These are phyloP conservation scores for Drosophila peninsularis DNA, from an alignment of 2,888 invertebrate genomes.

Conservation along the genomic window DNA sequence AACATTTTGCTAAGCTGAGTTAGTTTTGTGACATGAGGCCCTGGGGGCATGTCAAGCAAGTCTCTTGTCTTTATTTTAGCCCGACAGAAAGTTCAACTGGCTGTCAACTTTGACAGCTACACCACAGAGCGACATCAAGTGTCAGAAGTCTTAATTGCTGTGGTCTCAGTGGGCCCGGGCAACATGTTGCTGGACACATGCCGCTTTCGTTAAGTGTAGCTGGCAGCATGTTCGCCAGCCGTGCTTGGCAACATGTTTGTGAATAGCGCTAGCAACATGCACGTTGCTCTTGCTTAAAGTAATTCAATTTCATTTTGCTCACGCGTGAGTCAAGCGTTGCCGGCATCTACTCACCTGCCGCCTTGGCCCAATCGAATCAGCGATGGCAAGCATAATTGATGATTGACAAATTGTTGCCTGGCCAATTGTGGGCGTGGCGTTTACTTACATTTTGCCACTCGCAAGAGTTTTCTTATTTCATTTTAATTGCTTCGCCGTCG, in stretches of 20 bases:
- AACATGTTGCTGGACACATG: conserved; percentile 26
- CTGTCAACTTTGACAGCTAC: conserved; percentile 11
- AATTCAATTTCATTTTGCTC: not conserved
- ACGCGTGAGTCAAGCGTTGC: conserved; percentile 59
- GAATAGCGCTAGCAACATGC: not conserved
- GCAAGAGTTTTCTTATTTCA: conserved; percentile 57
- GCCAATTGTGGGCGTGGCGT: conserved; percentile 4
- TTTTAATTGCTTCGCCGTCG: conserved; percentile 71
- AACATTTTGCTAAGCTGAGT: not conserved
- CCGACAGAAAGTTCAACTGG: not conserved
- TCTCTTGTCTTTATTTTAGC: not conserved
- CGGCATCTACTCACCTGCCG: conserved; percentile 26
- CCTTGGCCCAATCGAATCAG: conserved; percentile 53
- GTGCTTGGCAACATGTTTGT: conserved; percentile 8
- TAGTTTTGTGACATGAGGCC: not conserved
- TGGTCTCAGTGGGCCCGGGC: not conserved
- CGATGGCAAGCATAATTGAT: conserved; percentile 28
- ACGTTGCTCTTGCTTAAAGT: not conserved
- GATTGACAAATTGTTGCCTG: conserved; percentile 37
- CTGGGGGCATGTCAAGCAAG: not conserved
- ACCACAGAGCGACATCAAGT: not conserved
- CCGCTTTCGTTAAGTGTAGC: conserved; percentile 62
- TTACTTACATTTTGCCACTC: not conserved
- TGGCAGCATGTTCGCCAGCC: conserved; percentile 26
- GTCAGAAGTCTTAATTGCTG: conserved; percentile 3